phyloP scores from a whole-genome alignment of 2,888 invertebrate genomes.

The Tetrapedia diversipes region DNA sequence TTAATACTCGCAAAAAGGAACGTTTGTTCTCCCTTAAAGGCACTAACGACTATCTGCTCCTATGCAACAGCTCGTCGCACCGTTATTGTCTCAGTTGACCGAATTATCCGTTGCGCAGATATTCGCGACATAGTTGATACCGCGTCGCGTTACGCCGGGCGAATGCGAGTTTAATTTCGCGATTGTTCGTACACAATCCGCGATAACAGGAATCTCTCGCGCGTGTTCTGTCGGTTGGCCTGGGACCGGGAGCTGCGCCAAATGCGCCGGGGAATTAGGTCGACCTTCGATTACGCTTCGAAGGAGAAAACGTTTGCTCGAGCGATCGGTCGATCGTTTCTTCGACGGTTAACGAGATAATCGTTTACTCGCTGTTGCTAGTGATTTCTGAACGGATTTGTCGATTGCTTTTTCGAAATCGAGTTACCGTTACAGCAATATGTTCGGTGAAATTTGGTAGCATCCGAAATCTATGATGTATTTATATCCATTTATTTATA shows the following conservation, averaged over 20 bases:
- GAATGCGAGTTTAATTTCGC: conserved; percentile 40
- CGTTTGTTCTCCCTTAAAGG: conserved; percentile 9
- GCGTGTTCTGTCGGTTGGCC: conserved; percentile 1
- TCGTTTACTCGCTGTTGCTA: neutral
- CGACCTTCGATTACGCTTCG: conserved; percentile 13
- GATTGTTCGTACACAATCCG: conserved; percentile 18
- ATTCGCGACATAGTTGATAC: conserved; percentile 28
- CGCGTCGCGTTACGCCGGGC: conserved; percentile 9
- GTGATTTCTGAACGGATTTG: neutral
- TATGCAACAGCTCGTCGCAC: conserved; percentile 5
- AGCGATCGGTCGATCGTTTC: neutral
- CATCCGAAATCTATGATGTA: too few relatives aligned
- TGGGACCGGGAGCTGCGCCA: neutral
- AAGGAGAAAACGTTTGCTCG: neutral
- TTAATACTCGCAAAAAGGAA: too few relatives aligned
- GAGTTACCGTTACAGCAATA: too few relatives aligned
- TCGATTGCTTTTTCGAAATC: too few relatives aligned
- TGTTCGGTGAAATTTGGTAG: too few relatives aligned
- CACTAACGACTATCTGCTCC: conserved; percentile 24
- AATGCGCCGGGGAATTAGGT: conserved; percentile 15
- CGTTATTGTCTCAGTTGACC: conserved; percentile 41
- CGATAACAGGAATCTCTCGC: conserved; percentile 34
- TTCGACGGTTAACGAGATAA: neutral
- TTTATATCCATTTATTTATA: too few relatives aligned
- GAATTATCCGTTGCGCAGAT: conserved; percentile 20